These are phyloP conservation scores for Noctilio leporinus DNA, from an alignment of 2,113 vertebrate species.

Conservation along the genomic window DNA sequence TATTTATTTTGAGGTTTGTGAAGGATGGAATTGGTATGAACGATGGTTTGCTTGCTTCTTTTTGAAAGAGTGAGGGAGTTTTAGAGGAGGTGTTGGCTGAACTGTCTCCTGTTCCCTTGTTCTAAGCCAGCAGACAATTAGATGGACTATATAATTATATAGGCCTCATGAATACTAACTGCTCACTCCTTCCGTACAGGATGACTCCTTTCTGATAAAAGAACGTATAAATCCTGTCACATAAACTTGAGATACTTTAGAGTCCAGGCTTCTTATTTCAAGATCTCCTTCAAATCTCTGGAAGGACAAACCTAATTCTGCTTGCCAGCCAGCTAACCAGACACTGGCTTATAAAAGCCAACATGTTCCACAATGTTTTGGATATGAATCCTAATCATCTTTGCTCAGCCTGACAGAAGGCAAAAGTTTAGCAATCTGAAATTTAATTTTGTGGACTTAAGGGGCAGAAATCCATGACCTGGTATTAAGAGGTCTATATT, in stretches of 20 bases:
- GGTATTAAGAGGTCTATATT: background rate
- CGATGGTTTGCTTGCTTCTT: constrained; percentile 1
- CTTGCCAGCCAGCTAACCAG: constrained; percentile 24
- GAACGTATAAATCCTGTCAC: background rate
- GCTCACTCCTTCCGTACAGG: background rate
- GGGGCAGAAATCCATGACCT: constrained; percentile 1
- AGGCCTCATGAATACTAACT: background rate
- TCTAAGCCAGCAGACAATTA: background rate
- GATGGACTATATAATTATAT: background rate
- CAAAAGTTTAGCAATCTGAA: constrained; percentile 30
- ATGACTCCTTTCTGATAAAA: constrained; percentile 10
- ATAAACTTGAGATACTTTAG: constrained; percentile 22
- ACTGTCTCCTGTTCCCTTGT: background rate
- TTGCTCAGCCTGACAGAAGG: constrained; percentile 10
- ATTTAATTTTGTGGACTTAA: constrained; percentile 35
- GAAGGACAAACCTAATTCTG: constrained; percentile 24
- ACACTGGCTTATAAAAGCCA: constrained; percentile 24
- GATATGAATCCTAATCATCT: constrained; percentile 34
- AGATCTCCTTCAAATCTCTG: constrained; percentile 24
- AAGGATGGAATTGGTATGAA: background rate
- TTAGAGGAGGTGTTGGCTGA: background rate
- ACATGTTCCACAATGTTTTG: background rate
- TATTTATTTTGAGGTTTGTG: constrained; percentile 9
- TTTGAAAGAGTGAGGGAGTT: background rate
- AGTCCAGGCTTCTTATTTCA: constrained; percentile 7